phyloP scores from a whole-genome alignment of 2,797 vertebrate species.

The Trachops cirrhosus region DNA sequence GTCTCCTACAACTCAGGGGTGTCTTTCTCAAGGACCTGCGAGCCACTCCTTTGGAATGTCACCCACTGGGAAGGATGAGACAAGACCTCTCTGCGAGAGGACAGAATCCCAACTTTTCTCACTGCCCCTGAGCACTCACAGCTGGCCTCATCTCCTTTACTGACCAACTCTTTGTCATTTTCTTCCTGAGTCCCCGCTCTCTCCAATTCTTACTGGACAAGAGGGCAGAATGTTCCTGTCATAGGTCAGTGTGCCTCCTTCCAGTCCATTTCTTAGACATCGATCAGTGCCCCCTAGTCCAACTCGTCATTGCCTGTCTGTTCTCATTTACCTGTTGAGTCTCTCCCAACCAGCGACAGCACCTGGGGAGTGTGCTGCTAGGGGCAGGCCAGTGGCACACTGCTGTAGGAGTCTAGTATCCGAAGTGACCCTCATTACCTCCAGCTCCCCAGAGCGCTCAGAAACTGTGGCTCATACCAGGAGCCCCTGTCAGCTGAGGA shows the following conservation, averaged over 20 bases:
- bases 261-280: background rate
- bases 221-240: background rate
- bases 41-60: background rate
- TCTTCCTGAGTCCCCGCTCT: background rate
- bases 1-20: background rate
- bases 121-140: no score
- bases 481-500: background rate
- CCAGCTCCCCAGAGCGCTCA: background rate
- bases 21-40: background rate
- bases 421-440: background rate
- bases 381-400: no score
- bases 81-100: background rate
- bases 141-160: background rate
- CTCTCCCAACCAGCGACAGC: background rate
- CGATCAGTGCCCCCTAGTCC: background rate
- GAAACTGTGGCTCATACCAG: background rate
- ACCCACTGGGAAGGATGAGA: background rate
- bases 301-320: no score
- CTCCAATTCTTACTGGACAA: no score
- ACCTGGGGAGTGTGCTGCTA: background rate
- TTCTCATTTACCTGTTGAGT: background rate
- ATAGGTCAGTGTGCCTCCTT: background rate
- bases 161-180: background rate
- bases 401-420: background rate
- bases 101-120: background rate